Evolutionary conservation across 2,113 vertebrate species (phyloP).

Genomic region (Mugil cephalus): DNA sequence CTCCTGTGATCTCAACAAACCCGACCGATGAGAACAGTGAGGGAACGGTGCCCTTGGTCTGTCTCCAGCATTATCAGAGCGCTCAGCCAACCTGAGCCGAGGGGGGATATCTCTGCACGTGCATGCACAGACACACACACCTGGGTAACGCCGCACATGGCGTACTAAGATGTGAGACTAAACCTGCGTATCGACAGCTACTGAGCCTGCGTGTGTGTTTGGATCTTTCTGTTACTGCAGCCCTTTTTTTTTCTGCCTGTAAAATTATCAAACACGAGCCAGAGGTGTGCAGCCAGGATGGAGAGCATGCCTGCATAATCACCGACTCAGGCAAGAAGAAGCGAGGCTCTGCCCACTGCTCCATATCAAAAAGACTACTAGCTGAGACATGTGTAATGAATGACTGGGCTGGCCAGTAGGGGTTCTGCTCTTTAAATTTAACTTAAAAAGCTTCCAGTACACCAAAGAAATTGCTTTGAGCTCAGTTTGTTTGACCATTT

Average conservation of each 20-base stretch:
- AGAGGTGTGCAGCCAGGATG: constrained; percentile 22
- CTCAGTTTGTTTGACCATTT: neutral
- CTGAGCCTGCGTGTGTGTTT: neutral
- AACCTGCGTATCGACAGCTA: constrained; percentile 4
- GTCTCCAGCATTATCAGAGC: constrained; percentile 60
- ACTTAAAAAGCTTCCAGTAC: constrained; percentile 10
- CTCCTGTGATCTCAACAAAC: constrained; percentile 45
- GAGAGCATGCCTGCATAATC: constrained; percentile 41
- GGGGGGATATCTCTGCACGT: neutral
- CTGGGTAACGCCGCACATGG: neutral
- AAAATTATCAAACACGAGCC: constrained; percentile 30
- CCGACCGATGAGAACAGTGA: constrained; percentile 45
- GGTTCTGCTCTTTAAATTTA: constrained; percentile 3
- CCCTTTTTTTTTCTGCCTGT: no score
- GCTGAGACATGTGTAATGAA: constrained; percentile 26
- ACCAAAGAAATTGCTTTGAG: constrained; percentile 2
- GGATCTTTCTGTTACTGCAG: constrained; percentile 15
- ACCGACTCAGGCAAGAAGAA: constrained; percentile 24
- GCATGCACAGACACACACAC: constrained; percentile 4
- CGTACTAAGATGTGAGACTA: constrained; percentile 20
- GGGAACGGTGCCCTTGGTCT: constrained; percentile 59
- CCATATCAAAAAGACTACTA: constrained; percentile 33
- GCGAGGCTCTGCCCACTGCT: neutral
- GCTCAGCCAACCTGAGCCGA: constrained; percentile 45
- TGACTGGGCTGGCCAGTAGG: neutral